Percentiles rank a stretch among this genome's conserved stretches.
Conservation (phyloP, 2,888 invertebrate species). For the Amblyteles armatorius region DNA sequence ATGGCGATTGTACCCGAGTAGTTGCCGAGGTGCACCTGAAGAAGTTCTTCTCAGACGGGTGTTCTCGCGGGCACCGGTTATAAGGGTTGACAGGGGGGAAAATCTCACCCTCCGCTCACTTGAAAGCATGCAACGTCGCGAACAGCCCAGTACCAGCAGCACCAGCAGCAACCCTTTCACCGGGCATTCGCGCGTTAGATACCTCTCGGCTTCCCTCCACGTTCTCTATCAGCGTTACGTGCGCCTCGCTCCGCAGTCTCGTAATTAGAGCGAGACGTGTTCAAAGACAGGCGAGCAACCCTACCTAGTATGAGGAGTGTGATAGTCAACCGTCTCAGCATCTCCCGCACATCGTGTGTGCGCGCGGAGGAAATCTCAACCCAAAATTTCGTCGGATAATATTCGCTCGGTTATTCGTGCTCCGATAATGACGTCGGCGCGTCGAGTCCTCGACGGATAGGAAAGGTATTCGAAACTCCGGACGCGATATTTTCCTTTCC, state of each 20-base stretch:
- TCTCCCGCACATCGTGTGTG: not conserved
- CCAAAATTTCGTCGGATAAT: not conserved
- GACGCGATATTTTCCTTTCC: conserved; percentile 1
- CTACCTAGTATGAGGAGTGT: conserved; percentile 9
- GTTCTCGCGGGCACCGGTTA: conserved; percentile 21
- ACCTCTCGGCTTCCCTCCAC: conserved; percentile 19
- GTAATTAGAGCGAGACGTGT: conserved; percentile 79
- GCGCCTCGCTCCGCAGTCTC: conserved; percentile 60
- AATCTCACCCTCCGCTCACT: conserved; percentile 62
- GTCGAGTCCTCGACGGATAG: not conserved
- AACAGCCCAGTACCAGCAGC: conserved; percentile 64
- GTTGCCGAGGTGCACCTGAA: conserved; percentile 58
- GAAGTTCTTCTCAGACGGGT: conserved; percentile 60
- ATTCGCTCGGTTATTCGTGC: not conserved
- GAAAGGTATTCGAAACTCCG: not conserved
- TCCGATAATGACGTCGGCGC: not conserved
- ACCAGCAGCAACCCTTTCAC: conserved; percentile 32
- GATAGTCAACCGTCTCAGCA: not conserved
- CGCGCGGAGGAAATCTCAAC: not conserved
- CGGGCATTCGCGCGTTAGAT: conserved; percentile 20
- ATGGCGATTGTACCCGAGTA: conserved; percentile 68
- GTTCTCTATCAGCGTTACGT: conserved; percentile 28
- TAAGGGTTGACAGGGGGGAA: conserved; percentile 40
- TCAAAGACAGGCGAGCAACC: conserved; percentile 70
- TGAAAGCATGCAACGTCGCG: conserved; percentile 70